phyloP scores from a whole-genome alignment of 2,888 invertebrate genomes.

The Tipula vernalis region DNA sequence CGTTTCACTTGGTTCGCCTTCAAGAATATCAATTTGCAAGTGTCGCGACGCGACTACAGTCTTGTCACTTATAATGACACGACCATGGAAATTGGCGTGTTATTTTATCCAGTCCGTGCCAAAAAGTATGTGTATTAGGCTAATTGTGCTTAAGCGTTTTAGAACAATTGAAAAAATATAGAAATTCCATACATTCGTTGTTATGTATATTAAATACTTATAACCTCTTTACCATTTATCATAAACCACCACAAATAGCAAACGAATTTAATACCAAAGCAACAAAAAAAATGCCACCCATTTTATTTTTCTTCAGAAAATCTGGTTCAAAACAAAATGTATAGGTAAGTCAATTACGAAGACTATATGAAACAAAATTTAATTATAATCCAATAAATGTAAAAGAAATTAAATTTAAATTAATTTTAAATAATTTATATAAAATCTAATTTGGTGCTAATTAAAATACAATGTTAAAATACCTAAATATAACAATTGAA shows the following conservation, averaged over 20 bases:
- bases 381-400: background rate
- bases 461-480: background rate
- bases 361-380: background rate
- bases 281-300: background rate
- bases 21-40: no score
- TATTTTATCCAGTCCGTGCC: no score
- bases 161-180: no score
- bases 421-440: background rate
- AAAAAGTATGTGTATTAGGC: no score
- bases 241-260: background rate
- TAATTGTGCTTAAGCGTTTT: no score
- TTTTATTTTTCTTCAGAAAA: background rate
- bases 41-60: no score
- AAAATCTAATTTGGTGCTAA: background rate
- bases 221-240: background rate
- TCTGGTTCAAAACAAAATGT: background rate
- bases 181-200: no score
- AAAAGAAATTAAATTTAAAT: background rate
- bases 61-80: no score
- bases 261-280: background rate
- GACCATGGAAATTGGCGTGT: no score
- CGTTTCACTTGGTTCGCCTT: no score
- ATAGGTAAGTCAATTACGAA: background rate
- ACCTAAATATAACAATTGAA: background rate
- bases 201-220: no score